Base-by-base conservation (phyloP, 2,797 vertebrate species). In the Phalloptychus januarius region DNA sequence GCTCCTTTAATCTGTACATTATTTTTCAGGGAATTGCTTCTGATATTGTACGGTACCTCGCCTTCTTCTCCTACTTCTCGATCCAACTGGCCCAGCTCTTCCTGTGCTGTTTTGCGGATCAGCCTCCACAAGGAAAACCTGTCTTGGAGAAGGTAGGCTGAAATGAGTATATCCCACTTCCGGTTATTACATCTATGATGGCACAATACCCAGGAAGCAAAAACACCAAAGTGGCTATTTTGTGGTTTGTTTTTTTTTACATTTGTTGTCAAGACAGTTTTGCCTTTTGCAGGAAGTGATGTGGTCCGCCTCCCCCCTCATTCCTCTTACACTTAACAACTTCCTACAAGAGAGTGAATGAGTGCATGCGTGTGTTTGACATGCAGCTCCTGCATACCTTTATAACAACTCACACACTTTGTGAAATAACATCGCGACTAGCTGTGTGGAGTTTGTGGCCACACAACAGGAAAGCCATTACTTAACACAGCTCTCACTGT, bases 71-170 rank as follows among this genome's bases (percentile, higher is more conserved):
- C 69, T 96, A 96, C 85, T 95, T 96, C 85, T 88, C 85, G 25
- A 95, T 99, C 86, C 96, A 97, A 77, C 83, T 96, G 86, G 95
- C 91, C 16, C 96, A 99, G 86, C 95, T 98, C 8, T 93, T 97
- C 81, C 91, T 99, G 56, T 97, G 96, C 89, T 98, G 97, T 92
- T 95, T 98, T 75, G 95, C 95, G 33, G 98, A 99, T 89, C 94
- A 87, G 8, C 92, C 96, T 36, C 96, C 97, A 33, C 97, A 95
- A 86, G 95, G 95, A 6, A 95, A 96, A 94, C 89, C 79, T 1
- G 7, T 86, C 78, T 89, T 72, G 56, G 92, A 83, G 72, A 88
- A 96, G 90, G 98, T 98, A 95, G 87, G 96, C 77, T 82, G 75
- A 72, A 20, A 44, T 76, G 79, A 90, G 88, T 88, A 83, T 63